These are phyloP conservation scores for Spongia lamella DNA, from an alignment of 37 sponge, comb jelly and placozoan species.

Conservation along the genomic window DNA sequence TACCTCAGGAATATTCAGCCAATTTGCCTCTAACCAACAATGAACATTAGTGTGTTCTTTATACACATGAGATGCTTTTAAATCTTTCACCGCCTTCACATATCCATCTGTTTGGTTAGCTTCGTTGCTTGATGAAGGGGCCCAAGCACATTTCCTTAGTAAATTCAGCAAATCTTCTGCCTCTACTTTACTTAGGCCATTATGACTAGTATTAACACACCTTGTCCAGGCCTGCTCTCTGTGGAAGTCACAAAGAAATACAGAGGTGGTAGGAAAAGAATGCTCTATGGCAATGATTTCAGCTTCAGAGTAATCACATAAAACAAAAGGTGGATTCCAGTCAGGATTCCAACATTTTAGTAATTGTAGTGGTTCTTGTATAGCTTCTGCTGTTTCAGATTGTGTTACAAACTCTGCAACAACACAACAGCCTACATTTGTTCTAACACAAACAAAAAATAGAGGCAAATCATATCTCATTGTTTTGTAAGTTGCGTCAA, in stretches of 20 bases:
- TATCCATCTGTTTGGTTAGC: not conserved
- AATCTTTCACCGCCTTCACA: not conserved
- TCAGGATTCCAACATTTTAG: constrained; percentile 33
- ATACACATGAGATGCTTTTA: constrained; percentile 12
- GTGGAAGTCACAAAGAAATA: constrained; percentile 54
- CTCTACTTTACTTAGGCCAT: constrained; percentile 32
- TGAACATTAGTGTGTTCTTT: constrained; percentile 13
- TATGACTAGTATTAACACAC: constrained; percentile 30
- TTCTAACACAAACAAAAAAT: constrained; percentile 45
- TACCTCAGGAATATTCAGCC: constrained; percentile 26
- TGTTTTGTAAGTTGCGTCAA: constrained; percentile 58
- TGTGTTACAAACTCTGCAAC: constrained; percentile 39
- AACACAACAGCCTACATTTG: constrained; percentile 48
- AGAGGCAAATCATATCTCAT: constrained; percentile 47
- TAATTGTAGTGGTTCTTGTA: constrained; percentile 29
- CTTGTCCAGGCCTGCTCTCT: constrained; percentile 46
- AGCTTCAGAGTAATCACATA: constrained; percentile 44
- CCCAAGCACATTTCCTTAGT: constrained; percentile 27
- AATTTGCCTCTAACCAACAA: constrained; percentile 18
- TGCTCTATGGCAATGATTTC: constrained; percentile 14
- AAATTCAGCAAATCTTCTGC: constrained; percentile 24
- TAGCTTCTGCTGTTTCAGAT: constrained; percentile 18
- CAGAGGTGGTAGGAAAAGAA: constrained; percentile 2
- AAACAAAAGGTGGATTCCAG: constrained; percentile 32
- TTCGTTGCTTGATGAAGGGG: not conserved